Base-by-base conservation (phyloP, 2,888 invertebrate species). In the Archips xylosteana region DNA sequence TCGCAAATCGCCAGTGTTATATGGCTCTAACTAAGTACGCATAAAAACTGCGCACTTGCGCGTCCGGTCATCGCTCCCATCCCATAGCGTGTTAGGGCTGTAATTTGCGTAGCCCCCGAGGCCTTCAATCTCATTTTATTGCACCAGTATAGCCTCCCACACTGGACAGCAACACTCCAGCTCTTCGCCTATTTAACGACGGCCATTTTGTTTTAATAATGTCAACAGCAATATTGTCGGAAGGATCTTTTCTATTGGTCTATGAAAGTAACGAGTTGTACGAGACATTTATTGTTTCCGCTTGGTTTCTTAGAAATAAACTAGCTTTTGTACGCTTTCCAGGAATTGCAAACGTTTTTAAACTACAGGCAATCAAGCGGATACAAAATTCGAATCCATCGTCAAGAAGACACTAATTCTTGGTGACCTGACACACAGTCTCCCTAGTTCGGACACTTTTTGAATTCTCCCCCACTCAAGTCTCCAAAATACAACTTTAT, bases 111-210 rank as follows among this genome's bases (percentile, higher is more conserved):
- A 42, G 34, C 9, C 12, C 57, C 32, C 57, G 15, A 23, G 45
- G 62, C 13, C 45, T 62, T 23, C 45, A 62, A 62, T 62, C 62
- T 62, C 45, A 62, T 62, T 62, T 62, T 62, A 62, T 64, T 64
- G 49, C 23, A 9, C 6, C 49, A 60, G 45, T 32, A 47, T 47
- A 13, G 47, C 13, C 32, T 9, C 32, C 59, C 39, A 34, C 36
- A 8, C 60, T 60, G 39, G 39, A n/a, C 60, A 39, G 60, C 57
- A 32, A 10, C 51, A 9, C 23, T 23, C 51, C 15, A 36, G 8
- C 5, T 13, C 61, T 47, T 63, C n/a, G 49, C 36, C 5, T 61
- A 32, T 15, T 64, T 64, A 49, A 49, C 36, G 64, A 49, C n/a
- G 42, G 42, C 15, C 42, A 15, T 62, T 39, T 10, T 23, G 62